These are phyloP conservation scores for Caenorhabditis sp. DNA, from an alignment of 2,888 invertebrate species.

Conservation along the genomic window DNA sequence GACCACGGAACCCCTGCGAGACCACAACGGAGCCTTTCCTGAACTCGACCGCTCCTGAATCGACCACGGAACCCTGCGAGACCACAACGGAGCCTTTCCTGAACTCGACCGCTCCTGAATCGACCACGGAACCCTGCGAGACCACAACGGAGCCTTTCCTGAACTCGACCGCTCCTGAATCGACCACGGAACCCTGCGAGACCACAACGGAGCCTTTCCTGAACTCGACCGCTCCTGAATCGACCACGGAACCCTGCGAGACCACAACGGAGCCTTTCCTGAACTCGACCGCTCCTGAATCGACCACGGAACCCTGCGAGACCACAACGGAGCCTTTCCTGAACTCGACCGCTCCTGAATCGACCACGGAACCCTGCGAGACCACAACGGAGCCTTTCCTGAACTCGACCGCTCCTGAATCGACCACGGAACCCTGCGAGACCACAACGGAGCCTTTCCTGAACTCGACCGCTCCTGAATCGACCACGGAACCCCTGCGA, in stretches of 20 bases:
- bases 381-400: neutral
- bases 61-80: neutral
- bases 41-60: neutral
- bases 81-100: neutral
- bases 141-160: neutral
- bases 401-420: neutral
- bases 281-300: neutral
- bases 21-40: neutral
- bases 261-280: neutral
- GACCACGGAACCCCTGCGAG: neutral
- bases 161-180: neutral
- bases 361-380: no score
- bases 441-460: neutral
- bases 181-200: conserved; percentile 3
- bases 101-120: neutral
- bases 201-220: no score
- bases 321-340: neutral
- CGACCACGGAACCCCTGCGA: neutral
- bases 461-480: neutral
- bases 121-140: neutral
- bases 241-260: neutral
- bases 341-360: neutral
- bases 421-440: neutral
- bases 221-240: conserved; percentile 1
- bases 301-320: neutral